Base-by-base conservation (phyloP, 2,797 vertebrate species). In the Channa striata region DNA sequence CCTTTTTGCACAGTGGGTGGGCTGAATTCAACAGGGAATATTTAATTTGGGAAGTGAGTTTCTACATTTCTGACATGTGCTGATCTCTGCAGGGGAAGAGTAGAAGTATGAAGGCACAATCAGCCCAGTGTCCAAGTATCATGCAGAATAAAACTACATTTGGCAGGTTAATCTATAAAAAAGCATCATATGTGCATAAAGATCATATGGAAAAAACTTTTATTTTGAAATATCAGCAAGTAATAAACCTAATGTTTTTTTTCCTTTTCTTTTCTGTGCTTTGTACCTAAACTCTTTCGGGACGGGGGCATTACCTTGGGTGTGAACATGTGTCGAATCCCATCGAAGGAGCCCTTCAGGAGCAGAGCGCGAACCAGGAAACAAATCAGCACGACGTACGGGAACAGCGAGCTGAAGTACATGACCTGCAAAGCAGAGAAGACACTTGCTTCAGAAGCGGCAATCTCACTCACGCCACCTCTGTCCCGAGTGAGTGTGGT, bases 331-430 rank as follows among this genome's bases (percentile, higher is more conserved):
- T 99, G 96, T 51, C 93, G 92, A 64, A 99, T 98, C 56, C 97
- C 98, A 56, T 98, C 96, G 58, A 96, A 13, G 58, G 98, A 98
- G 58, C 97, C 98, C 82, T 95, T 96, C 78, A 99, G 95, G 47
- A 99, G 94, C 51, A 99, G 88, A 8, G 95, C 92, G 86, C 97
- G 95, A 69, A 96, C 93, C 92, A 99, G 92, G 94, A 99, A 99
- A 91, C 97, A 99, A 39, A 97, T 85, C 87, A 99, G 91, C 68
- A 99, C 97, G 70, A 96, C 91, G 42, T 99, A 99, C 0, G 98
- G 98, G 76, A 99, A 98, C 78, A 99, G 91, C 69, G 98, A 99
- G 90, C 97, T 99, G 93, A 99, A 99, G 91, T 99, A 99, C 96
- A 99, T 98, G 80, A 99, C 95, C 98, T 99, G 93, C 20, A 90